phyloP scores from a whole-genome alignment of 2,888 invertebrate species.

The Zygaena filipendulae region DNA sequence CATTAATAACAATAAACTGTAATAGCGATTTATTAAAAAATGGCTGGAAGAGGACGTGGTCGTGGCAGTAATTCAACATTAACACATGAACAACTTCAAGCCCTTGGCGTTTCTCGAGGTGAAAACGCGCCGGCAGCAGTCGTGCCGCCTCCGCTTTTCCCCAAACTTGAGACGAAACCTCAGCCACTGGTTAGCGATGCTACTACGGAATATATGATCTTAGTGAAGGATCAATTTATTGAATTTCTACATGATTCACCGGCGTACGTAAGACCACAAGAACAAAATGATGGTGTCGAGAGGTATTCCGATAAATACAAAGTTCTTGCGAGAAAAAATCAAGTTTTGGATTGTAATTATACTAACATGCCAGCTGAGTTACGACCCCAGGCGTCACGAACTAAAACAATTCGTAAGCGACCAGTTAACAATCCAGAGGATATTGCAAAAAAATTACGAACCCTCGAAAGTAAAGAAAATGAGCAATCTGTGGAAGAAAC shows the following conservation, averaged over 20 bases:
- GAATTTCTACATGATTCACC: conserved; percentile 77
- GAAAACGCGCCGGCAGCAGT: conserved; percentile 64
- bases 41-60: conserved; percentile 62
- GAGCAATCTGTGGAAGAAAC: conserved; percentile 53
- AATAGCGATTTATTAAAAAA: conserved; percentile 15
- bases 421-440: conserved; percentile 45
- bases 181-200: conserved; percentile 60
- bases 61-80: conserved; percentile 59
- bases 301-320: conserved; percentile 70
- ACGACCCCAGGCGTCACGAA: conserved; percentile 55
- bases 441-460: conserved; percentile 66
- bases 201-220: conserved; percentile 75
- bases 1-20: background rate
- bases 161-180: conserved; percentile 68
- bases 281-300: conserved; percentile 57
- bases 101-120: conserved; percentile 63
- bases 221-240: conserved; percentile 78
- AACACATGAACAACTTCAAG: conserved; percentile 67
- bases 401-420: conserved; percentile 37
- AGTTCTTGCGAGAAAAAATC: conserved; percentile 52
- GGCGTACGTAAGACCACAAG: conserved; percentile 64
- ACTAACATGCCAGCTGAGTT: conserved; percentile 72
- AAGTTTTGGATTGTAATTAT: conserved; percentile 67
- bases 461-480: conserved; percentile 74
- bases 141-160: conserved; percentile 70